Base-by-base conservation (phyloP, 2,797 vertebrate species). In the Atherinosoma microstoma region DNA sequence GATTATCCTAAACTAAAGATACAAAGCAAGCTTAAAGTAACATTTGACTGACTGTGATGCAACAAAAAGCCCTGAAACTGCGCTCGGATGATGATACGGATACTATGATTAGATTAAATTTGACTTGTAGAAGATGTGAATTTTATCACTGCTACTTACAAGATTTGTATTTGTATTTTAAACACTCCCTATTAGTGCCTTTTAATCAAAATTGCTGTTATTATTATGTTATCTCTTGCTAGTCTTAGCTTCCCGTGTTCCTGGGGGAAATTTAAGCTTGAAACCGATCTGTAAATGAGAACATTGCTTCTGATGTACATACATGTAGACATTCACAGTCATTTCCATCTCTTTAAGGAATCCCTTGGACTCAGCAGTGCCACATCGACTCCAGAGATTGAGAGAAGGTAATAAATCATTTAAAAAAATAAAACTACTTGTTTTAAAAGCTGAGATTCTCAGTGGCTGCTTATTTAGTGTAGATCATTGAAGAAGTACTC, bases 361-460 rank as follows among this genome's bases (percentile, higher is more conserved):
- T 97, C 97, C 0, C 94, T 97, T 32, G 97, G 96, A 67, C 93
- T 98, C 79, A 95, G 91, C 84, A 97, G 96, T 20, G 79, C 89
- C 0, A 92, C 92, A 0, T 97, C 96, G 74, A 98, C 97, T 30
- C 97, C 97, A 3, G 97, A 99, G 88, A 93, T 93, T 0, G 96
- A 98, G 79, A 95, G 96, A 91, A 96, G 97, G 98, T 99, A 96
- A 94, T 94, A 64, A 27, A 35, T 20, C 34, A 22, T 5, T 20
- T 47, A 10, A 24, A n/a, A 1, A 3, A 45, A 42, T 36, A 2
- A 18, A 45, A 34, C 65, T 20, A 9, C 24, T 27, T 58, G 38
- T 11, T 35, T 13, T 15, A 30, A 66, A 53, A n/a, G 18, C 12
- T 6, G 24, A 13, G 51, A 15, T 13, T 15, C 13, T 29, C 24